Base-by-base conservation (phyloP, 2,113 vertebrate genomes). In the Lophura nycthemera region DNA sequence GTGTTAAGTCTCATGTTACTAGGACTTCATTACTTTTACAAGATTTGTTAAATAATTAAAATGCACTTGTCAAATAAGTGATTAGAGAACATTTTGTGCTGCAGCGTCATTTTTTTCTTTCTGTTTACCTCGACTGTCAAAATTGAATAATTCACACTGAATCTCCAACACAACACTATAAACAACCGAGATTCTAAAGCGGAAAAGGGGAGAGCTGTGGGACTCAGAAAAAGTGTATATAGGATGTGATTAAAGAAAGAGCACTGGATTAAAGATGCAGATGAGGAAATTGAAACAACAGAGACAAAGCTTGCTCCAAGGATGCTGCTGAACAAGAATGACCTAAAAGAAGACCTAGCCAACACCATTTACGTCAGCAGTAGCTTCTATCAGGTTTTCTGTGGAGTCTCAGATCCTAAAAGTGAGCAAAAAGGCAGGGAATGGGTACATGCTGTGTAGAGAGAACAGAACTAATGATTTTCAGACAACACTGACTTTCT, bases 1-100 rank as follows among this genome's bases (percentile, higher is more conserved):
- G 38, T 72, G 79, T 76, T 75, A 92, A 82, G 72, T 90, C 52
- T 95, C 80, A 57, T 14, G 80, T 90, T 94, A 86, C 91, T 69
- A 78, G 70, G 66, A 81, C 73, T 86, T 95, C 87, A 93, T 91
- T 90, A 88, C 61, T 84, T 91, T 78, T 95, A 91, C 43, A 86
- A 84, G 74, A 71, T 54, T 75, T 38, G 63, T 45, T 92, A 94
- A 91, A 93, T 94, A 93, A 95, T 95, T 95, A 93, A 95, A 93
- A 45, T 54, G 73, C 1, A 7, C 85, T 92, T 93, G 89, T 94
- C 80, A 15, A 95, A 88, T 75, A 74, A 95, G 57, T 61, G 79
- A 95, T 93, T 89, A 78, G 70, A 88, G 86, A 90, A 96, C 70
- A 90, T 65, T 93, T 45, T 72, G 88, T 91, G 61, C 90, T 67